These are phyloP conservation scores for Sphyrna mokarran DNA, from an alignment of 2,113 vertebrate species.

Conservation along the genomic window DNA sequence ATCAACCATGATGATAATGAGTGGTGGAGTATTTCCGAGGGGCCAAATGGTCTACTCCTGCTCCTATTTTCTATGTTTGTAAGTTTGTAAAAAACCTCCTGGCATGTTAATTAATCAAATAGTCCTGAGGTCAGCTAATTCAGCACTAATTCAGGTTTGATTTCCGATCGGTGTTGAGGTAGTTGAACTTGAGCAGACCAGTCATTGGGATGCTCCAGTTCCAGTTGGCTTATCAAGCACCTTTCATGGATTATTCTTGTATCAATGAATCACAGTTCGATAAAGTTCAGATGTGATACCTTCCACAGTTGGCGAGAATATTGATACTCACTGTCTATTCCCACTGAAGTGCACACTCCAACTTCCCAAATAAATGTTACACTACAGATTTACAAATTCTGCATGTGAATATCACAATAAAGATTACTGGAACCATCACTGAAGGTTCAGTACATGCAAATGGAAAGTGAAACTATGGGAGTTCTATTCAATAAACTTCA, in stretches of 20 bases:
- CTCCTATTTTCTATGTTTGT: too few relatives aligned
- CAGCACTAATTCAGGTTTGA: not conserved
- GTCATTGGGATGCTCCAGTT: not conserved
- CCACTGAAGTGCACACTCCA: not conserved
- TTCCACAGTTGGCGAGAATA: not conserved
- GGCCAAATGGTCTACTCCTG: too few relatives aligned
- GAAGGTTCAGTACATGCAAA: not conserved
- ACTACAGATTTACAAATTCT: not conserved
- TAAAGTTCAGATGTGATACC: not conserved
- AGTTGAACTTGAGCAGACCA: not conserved
- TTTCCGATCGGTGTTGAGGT: not conserved
- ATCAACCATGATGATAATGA: too few relatives aligned
- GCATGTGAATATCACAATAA: not conserved
- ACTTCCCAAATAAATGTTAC: not conserved
- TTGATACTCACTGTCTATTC: not conserved
- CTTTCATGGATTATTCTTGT: not conserved
- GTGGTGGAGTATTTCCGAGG: too few relatives aligned
- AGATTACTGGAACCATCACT: not conserved
- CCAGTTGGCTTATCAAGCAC: not conserved
- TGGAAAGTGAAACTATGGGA: not conserved
- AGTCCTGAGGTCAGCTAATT: not conserved
- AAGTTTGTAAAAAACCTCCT: not conserved
- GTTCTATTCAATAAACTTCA: not conserved
- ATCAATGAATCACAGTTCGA: not conserved
- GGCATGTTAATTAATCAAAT: not conserved